These are phyloP conservation scores for Dipodomys stephensi DNA, from an alignment of 2,113 vertebrate genomes.

Conservation along the genomic window DNA sequence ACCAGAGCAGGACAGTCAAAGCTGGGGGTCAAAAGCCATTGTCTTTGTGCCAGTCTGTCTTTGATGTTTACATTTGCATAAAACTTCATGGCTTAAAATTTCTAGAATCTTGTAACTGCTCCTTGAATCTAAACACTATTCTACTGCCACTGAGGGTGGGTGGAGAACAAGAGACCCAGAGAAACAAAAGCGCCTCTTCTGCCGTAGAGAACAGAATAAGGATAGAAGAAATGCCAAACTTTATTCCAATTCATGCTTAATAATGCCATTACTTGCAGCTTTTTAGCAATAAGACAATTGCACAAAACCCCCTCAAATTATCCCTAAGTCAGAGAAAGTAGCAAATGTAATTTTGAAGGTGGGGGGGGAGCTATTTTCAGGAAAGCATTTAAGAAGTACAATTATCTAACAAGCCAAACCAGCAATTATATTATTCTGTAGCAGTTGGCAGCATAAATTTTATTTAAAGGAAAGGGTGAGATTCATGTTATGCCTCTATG, in stretches of 20 bases:
- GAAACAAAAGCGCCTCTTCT: slow-evolving; percentile 36
- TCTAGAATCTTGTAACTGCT: slow-evolving; percentile 67
- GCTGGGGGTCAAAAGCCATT: background rate
- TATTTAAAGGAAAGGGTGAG: slow-evolving; percentile 49
- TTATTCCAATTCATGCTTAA: slow-evolving; percentile 49
- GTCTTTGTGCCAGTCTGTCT: background rate
- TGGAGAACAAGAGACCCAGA: slow-evolving; percentile 49
- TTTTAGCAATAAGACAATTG: slow-evolving; percentile 44
- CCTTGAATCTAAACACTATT: slow-evolving; percentile 46
- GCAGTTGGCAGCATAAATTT: slow-evolving; percentile 62
- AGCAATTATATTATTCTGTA: slow-evolving; percentile 72
- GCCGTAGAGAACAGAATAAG: background rate
- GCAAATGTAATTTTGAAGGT: slow-evolving; percentile 31
- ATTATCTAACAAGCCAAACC: slow-evolving; percentile 76
- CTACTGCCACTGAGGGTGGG: slow-evolving; percentile 57
- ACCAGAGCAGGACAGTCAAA: background rate
- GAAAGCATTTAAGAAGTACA: slow-evolving; percentile 65
- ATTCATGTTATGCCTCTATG: background rate
- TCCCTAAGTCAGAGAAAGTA: slow-evolving; percentile 51
- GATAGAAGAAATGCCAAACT: background rate
- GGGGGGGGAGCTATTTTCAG: slow-evolving; percentile 62
- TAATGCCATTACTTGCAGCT: background rate
- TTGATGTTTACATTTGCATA: background rate
- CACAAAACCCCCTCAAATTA: slow-evolving; percentile 2
- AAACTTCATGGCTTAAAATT: slow-evolving; percentile 59